phyloP scores from a whole-genome alignment of 30 jellyfish, hydroid and myxozoan species.

The Hydractinia symbiolongicarpus region DNA sequence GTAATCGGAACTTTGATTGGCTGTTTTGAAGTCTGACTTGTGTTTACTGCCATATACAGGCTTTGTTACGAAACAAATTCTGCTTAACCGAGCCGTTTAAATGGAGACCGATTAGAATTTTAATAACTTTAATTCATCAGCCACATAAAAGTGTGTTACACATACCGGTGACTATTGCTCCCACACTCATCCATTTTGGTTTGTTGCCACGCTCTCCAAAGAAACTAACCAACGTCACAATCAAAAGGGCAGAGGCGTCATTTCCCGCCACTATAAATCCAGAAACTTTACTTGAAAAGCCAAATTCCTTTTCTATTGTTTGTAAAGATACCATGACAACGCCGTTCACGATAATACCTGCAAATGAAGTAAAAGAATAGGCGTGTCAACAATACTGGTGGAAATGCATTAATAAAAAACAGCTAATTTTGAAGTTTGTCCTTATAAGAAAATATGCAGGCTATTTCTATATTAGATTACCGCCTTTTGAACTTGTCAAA shows the following conservation, averaged over 20 bases:
- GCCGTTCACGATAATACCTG: constrained; percentile 40
- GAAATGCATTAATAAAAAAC: neutral
- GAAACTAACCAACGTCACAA: constrained; percentile 60
- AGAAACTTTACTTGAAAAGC: constrained; percentile 60
- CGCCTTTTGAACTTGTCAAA: too few species aligned
- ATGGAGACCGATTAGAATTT: too few species aligned
- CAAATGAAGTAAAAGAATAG: neutral
- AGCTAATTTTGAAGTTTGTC: neutral
- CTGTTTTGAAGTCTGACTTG: too few species aligned
- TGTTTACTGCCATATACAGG: too few species aligned
- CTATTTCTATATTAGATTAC: too few species aligned
- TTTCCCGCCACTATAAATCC: constrained; percentile 59
- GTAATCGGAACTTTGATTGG: neutral
- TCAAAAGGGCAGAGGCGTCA: constrained; percentile 61
- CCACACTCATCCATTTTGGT: constrained; percentile 76
- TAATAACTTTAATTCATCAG: too few species aligned
- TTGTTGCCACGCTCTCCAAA: constrained; percentile 60
- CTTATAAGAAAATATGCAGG: too few species aligned
- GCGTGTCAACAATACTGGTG: neutral
- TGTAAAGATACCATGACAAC: constrained; percentile 42
- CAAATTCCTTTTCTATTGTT: constrained; percentile 77
- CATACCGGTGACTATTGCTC: constrained; percentile 61
- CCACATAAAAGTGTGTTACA: neutral
- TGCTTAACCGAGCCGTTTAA: too few species aligned
- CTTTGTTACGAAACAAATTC: too few species aligned